These are phyloP conservation scores for Tenthredo livida DNA, from an alignment of 2,888 invertebrate genomes.

Conservation along the genomic window DNA sequence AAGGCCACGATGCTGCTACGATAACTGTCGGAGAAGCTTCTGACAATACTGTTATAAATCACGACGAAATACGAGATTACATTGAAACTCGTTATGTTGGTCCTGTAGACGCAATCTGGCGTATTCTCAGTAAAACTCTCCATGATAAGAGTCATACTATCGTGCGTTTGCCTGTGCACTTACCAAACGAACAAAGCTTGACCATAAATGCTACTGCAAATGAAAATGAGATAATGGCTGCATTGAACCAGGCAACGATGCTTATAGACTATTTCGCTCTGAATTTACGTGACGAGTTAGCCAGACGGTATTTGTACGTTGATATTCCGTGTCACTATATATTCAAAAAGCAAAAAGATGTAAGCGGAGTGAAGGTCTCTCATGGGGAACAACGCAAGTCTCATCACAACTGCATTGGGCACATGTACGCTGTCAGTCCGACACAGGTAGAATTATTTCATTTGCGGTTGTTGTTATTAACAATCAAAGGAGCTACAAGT, in stretches of 20 bases:
- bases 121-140: background rate
- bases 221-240: slow-evolving; percentile 64
- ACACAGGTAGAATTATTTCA: background rate
- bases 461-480: slow-evolving; percentile 57
- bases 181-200: slow-evolving; percentile 22
- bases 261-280: slow-evolving; percentile 51
- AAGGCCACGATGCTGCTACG: slow-evolving; percentile 64
- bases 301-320: slow-evolving; percentile 45
- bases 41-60: slow-evolving; percentile 32
- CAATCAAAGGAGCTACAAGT: slow-evolving; percentile 65
- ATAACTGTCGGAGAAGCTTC: slow-evolving; percentile 43
- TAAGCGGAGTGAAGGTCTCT: background rate
- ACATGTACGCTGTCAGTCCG: background rate
- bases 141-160: slow-evolving; percentile 32
- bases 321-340: slow-evolving; percentile 57
- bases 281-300: slow-evolving; percentile 39
- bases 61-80: slow-evolving; percentile 60
- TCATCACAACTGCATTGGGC: background rate
- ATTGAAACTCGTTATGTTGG: slow-evolving; percentile 61
- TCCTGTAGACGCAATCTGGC: slow-evolving; percentile 58
- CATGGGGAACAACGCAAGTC: background rate
- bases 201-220: slow-evolving; percentile 54
- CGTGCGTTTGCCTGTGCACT: slow-evolving; percentile 42
- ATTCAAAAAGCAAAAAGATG: background rate
- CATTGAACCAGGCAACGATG: slow-evolving; percentile 61